A percentile compares a stretch with the other conserved stretches of the same genome.
Conservation (phyloP, 1,140 invertebrate genomes). For the Amyelois transitella region DNA sequence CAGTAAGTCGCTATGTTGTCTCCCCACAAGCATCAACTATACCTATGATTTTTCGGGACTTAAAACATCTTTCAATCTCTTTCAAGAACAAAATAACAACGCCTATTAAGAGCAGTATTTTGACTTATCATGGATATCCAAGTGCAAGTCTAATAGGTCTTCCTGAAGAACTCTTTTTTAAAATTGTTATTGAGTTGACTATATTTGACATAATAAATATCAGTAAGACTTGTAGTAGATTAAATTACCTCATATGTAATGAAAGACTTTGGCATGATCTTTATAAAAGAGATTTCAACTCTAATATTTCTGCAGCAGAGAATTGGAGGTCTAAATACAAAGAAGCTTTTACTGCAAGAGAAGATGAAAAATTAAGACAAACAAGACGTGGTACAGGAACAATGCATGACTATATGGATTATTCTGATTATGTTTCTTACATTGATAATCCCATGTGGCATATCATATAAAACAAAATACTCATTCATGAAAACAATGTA, state of each 20-base stretch:
- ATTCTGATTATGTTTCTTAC: conserved; percentile 38
- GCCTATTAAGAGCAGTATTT: conserved; percentile 51
- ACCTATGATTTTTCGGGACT: conserved; percentile 51
- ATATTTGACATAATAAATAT: conserved; percentile 37
- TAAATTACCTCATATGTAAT: conserved; percentile 31
- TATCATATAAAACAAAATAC: conserved; percentile 17
- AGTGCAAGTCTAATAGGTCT: conserved; percentile 60
- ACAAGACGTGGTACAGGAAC: conserved; percentile 14
- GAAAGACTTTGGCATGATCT: conserved; percentile 49
- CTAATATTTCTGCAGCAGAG: conserved; percentile 8
- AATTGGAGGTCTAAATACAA: conserved; percentile 44
- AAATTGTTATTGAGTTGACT: conserved; percentile 39
- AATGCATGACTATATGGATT: conserved; percentile 39
- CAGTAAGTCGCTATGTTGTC: conserved; percentile 45
- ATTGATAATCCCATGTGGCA: conserved; percentile 43
- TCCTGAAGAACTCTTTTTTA: conserved; percentile 52
- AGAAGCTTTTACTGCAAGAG: conserved; percentile 24
- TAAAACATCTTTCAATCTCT: conserved; percentile 39
- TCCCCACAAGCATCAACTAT: conserved; percentile 35
- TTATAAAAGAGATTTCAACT: conserved; percentile 44
- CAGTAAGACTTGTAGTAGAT: conserved; percentile 40
- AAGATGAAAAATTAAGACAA: conserved; percentile 19
- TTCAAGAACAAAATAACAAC: conserved; percentile 51
- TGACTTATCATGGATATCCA: conserved; percentile 46
- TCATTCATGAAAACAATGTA: too few species aligned